Evolutionary conservation across 2,888 invertebrate genomes (phyloP).

Genomic region (Perithous albicinctus): DNA sequence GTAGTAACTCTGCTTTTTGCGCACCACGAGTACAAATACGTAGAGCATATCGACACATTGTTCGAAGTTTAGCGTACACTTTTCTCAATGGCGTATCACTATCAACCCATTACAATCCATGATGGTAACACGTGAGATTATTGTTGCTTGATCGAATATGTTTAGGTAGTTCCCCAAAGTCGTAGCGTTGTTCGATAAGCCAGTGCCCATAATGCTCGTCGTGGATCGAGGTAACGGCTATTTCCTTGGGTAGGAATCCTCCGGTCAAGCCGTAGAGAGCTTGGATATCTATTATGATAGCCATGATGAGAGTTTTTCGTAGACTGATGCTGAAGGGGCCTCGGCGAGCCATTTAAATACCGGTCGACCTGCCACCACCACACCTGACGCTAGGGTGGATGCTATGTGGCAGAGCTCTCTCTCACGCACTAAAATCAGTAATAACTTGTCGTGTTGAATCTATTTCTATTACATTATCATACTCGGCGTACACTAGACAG

Average conservation of each 20-base stretch:
- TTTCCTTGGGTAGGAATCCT: too few species aligned
- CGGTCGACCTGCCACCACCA: too few species aligned
- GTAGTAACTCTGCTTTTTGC: neutral
- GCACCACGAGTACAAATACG: neutral
- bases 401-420: neutral
- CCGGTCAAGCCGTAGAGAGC: neutral
- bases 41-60: neutral
- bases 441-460: too few species aligned
- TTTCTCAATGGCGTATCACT: constrained; percentile 38
- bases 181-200: constrained; percentile 6
- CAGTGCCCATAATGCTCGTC: constrained; percentile 6
- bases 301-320: neutral
- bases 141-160: neutral
- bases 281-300: neutral
- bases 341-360: too few species aligned
- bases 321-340: neutral
- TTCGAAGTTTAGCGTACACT: constrained; percentile 9
- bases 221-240: neutral
- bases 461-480: neutral
- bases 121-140: too few species aligned
- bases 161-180: neutral
- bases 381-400: too few species aligned
- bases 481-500: neutral
- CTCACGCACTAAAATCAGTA: neutral
- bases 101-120: constrained; percentile 39